A percentile compares a stretch with the other conserved stretches of the same genome.
phyloP scores from a whole-genome alignment of 2,888 invertebrate genomes.

The Clistopyga incitator region DNA sequence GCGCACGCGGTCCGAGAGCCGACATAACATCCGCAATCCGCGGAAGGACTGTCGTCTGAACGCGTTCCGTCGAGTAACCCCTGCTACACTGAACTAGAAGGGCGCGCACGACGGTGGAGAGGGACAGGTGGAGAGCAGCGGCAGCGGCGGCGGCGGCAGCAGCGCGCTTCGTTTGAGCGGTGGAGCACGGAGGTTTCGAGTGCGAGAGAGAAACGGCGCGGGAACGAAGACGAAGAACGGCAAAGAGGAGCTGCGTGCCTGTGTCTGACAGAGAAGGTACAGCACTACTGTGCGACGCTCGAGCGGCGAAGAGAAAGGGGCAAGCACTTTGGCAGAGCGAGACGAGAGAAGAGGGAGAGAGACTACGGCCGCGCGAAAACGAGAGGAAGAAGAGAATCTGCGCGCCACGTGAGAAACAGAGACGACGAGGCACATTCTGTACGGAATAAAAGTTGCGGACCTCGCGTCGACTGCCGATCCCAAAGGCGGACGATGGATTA shows the following conservation, averaged over 20 bases:
- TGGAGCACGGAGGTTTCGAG: conserved; percentile 29
- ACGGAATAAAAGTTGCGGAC: neutral
- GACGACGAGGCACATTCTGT: conserved; percentile 9
- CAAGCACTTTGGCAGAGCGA: conserved; percentile 49
- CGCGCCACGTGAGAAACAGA: conserved; percentile 16
- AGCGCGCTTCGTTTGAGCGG: conserved; percentile 47
- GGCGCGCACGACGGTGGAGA: conserved; percentile 57
- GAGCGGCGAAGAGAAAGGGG: conserved; percentile 58
- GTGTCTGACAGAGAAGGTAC: conserved; percentile 11
- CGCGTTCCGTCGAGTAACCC: conserved; percentile 62
- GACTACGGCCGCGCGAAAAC: conserved; percentile 36
- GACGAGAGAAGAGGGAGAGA: conserved; percentile 55
- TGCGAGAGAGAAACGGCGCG: neutral
- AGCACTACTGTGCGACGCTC: conserved; percentile 62
- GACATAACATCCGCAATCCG: conserved; percentile 76
- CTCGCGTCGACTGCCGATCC: conserved; percentile 15
- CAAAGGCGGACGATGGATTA: neutral
- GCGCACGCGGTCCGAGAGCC: conserved; percentile 39
- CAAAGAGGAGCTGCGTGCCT: neutral
- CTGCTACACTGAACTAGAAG: conserved; percentile 43
- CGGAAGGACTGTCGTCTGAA: conserved; percentile 79
- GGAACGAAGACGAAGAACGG: conserved; percentile 9
- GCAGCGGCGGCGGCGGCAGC: conserved; percentile 1
- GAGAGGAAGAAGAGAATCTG: conserved; percentile 13
- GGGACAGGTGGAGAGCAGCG: conserved; percentile 54